Base-by-base conservation (phyloP, 2,797 vertebrate genomes). In the Bradypodion ventrale region DNA sequence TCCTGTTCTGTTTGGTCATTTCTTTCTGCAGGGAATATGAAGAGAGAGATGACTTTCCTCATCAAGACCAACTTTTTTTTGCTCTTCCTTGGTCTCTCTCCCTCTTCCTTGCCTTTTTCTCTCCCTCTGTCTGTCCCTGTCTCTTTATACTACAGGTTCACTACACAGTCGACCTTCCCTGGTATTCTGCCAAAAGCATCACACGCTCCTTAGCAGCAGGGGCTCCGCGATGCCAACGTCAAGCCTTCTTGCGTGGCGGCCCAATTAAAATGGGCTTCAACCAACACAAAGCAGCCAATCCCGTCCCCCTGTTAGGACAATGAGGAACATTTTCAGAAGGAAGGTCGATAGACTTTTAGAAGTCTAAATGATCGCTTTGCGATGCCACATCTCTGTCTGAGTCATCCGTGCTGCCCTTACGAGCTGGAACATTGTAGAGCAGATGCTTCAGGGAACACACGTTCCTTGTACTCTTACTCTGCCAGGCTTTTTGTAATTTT, bases 1-100 rank as follows among this genome's bases (percentile, higher is more conserved):
- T 99, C 98, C 90, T 99, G 98, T 76, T 99, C 98, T 8, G 96
- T 97, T 95, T 98, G 98, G 89, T 99, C 98, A 90, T 99, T 99
- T 92, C 98, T 97, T 94, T 99, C 98, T 99, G 96, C 10, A 0
- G 87, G 92, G 87, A 93, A 88, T n/a, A 91, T 2, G 78, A 66
- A 85, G 29, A 87, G 75, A 5, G 80, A 78, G 86, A 90, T 91
- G 2, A 92, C 9, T 82, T 91, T 91, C 83, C 84, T 90, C 80
- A 81, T 84, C 46, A 80, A 40, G 35, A 75, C n/a, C n/a, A 1
- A 27, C 52, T 16, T 32, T 62, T 63, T 21, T 37, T 37, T 37
- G 32, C 16, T 37, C 40, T n/a, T 40, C 23, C 62, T 35, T 27
- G 27, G 5, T 10, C 42, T 29, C 70, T 29, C 70, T 42, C 69